Conservation (phyloP, 2,113 vertebrate genomes). For the Periophthalmus modestus region DNA sequence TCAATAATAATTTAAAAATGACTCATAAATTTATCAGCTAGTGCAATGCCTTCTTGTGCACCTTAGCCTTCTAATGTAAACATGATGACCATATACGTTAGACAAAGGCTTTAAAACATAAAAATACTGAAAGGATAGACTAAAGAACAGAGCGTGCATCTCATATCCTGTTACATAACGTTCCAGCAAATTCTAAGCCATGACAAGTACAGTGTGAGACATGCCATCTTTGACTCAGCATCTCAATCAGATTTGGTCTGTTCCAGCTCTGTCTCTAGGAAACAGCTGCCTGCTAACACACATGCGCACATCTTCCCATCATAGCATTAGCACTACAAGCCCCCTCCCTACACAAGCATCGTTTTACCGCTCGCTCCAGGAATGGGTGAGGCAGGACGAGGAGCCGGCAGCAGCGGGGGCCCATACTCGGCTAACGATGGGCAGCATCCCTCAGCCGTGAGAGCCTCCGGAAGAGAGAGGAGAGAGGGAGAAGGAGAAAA, state of each 20-base stretch:
- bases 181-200: conserved; percentile 25
- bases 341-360: conserved; percentile 37
- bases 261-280: conserved; percentile 35
- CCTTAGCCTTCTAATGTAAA: not conserved
- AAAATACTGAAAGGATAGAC: not conserved
- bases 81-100: not conserved
- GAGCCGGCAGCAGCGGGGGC: conserved; percentile 83
- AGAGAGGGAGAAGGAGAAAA: conserved; percentile 20
- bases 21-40: not conserved
- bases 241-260: conserved; percentile 18
- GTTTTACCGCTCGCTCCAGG: conserved; percentile 85
- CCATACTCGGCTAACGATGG: conserved; percentile 73
- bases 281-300: conserved; percentile 28
- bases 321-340: conserved; percentile 10
- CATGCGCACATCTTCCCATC: conserved; percentile 37
- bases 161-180: conserved; percentile 21
- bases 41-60: not conserved
- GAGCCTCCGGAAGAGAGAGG: conserved; percentile 13
- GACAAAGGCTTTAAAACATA: not conserved
- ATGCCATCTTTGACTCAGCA: conserved; percentile 67
- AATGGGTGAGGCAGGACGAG: conserved; percentile 74
- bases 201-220: conserved; percentile 24
- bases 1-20: not conserved
- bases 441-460: conserved; percentile 67
- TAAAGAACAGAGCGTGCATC: not conserved